Conservation (phyloP, 2,797 vertebrate genomes). For the Enoplosus armatus region DNA sequence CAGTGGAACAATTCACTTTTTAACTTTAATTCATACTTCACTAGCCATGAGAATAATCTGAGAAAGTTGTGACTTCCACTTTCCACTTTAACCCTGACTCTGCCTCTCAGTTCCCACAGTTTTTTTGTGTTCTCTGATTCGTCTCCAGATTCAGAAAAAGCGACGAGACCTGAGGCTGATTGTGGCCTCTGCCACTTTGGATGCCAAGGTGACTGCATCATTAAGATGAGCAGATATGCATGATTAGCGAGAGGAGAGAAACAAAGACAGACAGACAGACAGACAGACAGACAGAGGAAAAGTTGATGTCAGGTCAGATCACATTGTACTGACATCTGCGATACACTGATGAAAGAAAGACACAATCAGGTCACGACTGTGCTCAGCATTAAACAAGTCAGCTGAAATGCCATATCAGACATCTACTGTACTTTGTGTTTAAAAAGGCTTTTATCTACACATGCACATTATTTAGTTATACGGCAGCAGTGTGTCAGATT, state of each 20-base stretch:
- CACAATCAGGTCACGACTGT: constrained; percentile 54
- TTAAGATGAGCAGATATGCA: constrained; percentile 75
- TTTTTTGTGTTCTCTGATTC: neutral
- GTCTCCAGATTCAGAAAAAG: constrained; percentile 94
- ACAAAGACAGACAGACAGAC: constrained; percentile 42
- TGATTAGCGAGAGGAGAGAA: constrained; percentile 42
- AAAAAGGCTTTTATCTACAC: constrained; percentile 53
- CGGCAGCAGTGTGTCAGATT: constrained; percentile 9
- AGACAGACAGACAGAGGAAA: constrained; percentile 1
- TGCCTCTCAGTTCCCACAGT: neutral
- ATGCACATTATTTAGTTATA: constrained; percentile 28
- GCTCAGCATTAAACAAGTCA: constrained; percentile 52
- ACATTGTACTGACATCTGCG: constrained; percentile 57
- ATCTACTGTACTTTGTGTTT: constrained; percentile 40
- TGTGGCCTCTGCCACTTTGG: constrained; percentile 96
- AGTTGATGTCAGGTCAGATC: constrained; percentile 63
- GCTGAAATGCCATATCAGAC: constrained; percentile 63
- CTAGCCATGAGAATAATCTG: neutral
- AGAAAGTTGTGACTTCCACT: neutral
- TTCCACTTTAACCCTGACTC: neutral
- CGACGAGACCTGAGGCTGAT: constrained; percentile 95
- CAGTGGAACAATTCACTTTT: neutral
- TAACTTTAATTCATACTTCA: neutral
- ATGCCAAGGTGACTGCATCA: constrained; percentile 92
- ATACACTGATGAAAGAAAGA: constrained; percentile 64